Conservation (phyloP, 2,113 vertebrate species). For the Platanista minor region DNA sequence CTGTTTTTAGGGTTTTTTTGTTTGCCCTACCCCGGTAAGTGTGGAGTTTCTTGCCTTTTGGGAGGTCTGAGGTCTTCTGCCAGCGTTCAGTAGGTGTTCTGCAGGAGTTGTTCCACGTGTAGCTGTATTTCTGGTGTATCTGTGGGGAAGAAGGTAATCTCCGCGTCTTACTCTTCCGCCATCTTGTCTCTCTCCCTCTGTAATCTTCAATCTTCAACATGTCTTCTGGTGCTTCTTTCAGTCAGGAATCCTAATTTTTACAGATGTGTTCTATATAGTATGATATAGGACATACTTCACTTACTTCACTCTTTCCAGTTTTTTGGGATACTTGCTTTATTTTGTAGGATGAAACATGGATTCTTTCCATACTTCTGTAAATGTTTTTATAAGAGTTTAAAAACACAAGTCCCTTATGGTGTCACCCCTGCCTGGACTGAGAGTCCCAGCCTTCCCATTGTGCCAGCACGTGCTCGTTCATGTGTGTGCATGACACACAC, state of each 20-base stretch:
- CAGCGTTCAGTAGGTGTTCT: too few relatives aligned
- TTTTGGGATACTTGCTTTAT: not conserved
- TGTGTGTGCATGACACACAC: not conserved
- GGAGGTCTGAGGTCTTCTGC: too few relatives aligned
- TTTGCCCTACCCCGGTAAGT: too few relatives aligned
- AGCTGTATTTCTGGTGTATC: too few relatives aligned
- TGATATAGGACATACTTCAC: too few relatives aligned
- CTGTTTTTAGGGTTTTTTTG: too few relatives aligned
- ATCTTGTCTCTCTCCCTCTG: too few relatives aligned
- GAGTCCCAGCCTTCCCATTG: not conserved
- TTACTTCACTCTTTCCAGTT: not conserved
- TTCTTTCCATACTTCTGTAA: not conserved
- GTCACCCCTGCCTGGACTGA: not conserved
- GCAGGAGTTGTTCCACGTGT: too few relatives aligned
- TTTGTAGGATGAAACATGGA: not conserved
- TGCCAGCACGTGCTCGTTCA: fast-evolving
- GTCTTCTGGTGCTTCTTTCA: not conserved
- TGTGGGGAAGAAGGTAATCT: too few relatives aligned
- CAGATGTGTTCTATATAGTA: not conserved
- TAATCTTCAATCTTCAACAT: not conserved
- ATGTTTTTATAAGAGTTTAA: not conserved
- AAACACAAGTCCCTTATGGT: not conserved
- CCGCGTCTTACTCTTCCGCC: too few relatives aligned
- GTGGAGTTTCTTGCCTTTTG: too few relatives aligned
- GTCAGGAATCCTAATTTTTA: not conserved